Conservation (phyloP, 2,888 invertebrate species). For the Drosophila meridionalis region DNA sequence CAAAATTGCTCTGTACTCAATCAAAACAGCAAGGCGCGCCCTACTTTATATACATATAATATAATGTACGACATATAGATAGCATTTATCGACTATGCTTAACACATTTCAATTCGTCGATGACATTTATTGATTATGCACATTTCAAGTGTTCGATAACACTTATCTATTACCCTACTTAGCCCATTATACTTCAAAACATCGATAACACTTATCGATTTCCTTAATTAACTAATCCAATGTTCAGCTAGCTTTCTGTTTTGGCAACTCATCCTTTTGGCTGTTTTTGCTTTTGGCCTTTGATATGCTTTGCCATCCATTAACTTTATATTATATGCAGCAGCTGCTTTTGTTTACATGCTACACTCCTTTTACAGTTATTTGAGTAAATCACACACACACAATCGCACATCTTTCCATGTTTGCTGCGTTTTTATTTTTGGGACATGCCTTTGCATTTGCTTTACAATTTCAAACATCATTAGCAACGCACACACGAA, state of each 20-base stretch:
- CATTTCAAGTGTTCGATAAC: neutral
- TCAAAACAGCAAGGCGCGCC: neutral
- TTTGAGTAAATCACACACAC: conserved; percentile 25
- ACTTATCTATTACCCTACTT: neutral
- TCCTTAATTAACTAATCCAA: neutral
- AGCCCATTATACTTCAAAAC: neutral
- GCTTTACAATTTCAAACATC: conserved; percentile 83
- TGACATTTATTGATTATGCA: no score
- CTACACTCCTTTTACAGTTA: conserved; percentile 31
- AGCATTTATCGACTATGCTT: no score
- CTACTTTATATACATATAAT: no score
- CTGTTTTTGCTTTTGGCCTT: conserved; percentile 4
- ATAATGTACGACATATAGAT: no score
- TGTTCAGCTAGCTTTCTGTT: neutral
- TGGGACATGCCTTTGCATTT: conserved; percentile 73
- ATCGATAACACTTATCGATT: neutral
- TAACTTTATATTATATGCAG: conserved; percentile 16
- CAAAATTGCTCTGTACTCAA: neutral
- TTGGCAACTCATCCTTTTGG: neutral
- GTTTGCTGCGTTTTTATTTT: conserved; percentile 55
- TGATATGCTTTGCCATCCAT: conserved; percentile 14
- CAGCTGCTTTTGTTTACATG: conserved; percentile 20
- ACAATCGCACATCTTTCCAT: conserved; percentile 6
- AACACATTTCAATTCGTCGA: no score
- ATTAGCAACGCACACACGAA: conserved; percentile 75